Evolutionary conservation across 2,797 vertebrate genomes (phyloP).

Genomic region (Phaenicophaeus curvirostris): DNA sequence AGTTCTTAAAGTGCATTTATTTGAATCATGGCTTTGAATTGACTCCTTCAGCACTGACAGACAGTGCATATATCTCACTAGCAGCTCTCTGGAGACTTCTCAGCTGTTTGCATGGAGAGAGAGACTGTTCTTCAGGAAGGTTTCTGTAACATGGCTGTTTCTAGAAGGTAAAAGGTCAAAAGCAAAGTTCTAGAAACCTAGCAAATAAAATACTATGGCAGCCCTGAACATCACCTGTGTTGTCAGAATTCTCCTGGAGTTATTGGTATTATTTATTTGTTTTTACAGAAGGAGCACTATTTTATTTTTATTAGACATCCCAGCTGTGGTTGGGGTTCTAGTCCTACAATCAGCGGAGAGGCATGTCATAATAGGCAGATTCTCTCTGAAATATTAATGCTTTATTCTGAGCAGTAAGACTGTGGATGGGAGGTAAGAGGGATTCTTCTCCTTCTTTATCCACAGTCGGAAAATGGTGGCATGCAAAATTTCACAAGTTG

Average conservation of each 20-base stretch:
- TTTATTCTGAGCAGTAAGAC: background rate
- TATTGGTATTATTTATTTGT: constrained; percentile 26
- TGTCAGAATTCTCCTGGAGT: constrained; percentile 14
- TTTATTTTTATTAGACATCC: constrained; percentile 33
- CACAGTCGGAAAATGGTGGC: constrained; percentile 4
- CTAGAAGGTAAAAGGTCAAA: constrained; percentile 21
- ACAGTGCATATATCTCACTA: constrained; percentile 36
- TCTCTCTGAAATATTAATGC: constrained; percentile 8
- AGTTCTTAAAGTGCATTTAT: constrained; percentile 57
- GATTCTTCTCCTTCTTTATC: background rate
- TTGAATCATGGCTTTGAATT: constrained; percentile 31
- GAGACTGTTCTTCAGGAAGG: constrained; percentile 3
- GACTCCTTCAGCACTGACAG: constrained; percentile 51
- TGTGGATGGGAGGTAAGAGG: background rate
- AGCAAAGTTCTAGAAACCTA: background rate
- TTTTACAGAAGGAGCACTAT: constrained; percentile 11
- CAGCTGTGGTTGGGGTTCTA: background rate
- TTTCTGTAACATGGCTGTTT: constrained; percentile 46
- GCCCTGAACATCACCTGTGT: constrained; percentile 8
- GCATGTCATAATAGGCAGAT: background rate
- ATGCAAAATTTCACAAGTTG: constrained; percentile 31
- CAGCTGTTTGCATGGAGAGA: constrained; percentile 28
- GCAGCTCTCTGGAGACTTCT: constrained; percentile 36
- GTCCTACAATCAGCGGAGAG: constrained; percentile 7
- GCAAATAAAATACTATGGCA: background rate